These are phyloP conservation scores for Hirtodrosophila duncani DNA, from an alignment of 2,888 invertebrate genomes.

Conservation along the genomic window DNA sequence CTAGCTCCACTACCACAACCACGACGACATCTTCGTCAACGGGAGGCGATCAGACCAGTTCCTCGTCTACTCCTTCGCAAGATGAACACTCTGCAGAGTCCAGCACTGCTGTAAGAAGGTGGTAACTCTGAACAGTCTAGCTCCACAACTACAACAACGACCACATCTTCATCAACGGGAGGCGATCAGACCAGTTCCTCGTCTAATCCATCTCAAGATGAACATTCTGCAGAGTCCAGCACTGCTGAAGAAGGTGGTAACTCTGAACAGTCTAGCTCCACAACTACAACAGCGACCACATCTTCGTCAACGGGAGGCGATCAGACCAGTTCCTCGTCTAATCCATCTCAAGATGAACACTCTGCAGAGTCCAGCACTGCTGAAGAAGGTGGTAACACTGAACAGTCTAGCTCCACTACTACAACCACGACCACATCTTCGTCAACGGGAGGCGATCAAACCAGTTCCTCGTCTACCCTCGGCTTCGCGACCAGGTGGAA, in stretches of 20 bases:
- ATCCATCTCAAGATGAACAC: too few species aligned
- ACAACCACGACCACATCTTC: background rate
- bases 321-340: background rate
- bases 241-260: conserved; percentile 1
- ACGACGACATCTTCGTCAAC: too few species aligned
- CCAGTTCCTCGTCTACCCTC: background rate
- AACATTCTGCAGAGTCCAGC: too few species aligned
- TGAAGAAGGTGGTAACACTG: background rate
- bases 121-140: background rate
- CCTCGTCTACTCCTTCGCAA: too few species aligned
- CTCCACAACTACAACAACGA: too few species aligned
- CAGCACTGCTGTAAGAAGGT: too few species aligned
- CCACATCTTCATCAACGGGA: too few species aligned
- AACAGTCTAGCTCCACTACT: background rate
- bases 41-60: too few species aligned
- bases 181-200: too few species aligned
- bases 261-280: background rate
- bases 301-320: background rate
- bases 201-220: too few species aligned
- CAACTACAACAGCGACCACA: background rate
- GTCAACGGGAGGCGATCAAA: background rate
- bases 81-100: too few species aligned
- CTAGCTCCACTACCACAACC: too few species aligned
- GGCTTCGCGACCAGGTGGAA: background rate
- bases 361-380: background rate